Base-by-base conservation (phyloP, 2,888 invertebrate genomes). In the Argyra leucocephala region DNA sequence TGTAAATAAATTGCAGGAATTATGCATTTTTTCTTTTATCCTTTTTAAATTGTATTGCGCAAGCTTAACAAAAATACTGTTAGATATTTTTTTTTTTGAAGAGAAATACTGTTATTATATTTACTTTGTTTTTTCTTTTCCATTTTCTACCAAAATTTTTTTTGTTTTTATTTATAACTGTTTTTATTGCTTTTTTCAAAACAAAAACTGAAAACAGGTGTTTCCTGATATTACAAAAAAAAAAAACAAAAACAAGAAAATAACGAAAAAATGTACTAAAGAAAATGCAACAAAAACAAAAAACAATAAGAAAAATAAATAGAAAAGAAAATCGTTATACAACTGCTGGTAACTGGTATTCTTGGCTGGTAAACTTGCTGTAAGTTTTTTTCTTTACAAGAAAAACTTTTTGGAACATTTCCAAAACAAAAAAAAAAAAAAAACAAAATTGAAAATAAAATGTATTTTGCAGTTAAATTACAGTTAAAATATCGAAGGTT, bases 181-280 rank as follows among this genome's bases (percentile, higher is more conserved):
- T 31, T 48, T 48, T 48, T 48, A 48, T 48, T 48, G 18, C 48
- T 48, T 48, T 48, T 48, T 48, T 48, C 48, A 48, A 48, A 48
- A 48, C 48, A 48, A 48, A 48, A 48, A 48, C 48, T 15, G 18
- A 48, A 48, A 48, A 48, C 48, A 48, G 48, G 48, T 48, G 48
- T 48, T 48, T 48, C 48, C 48, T 48, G 48, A 48, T 18, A 48
- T 48, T 48, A 18, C 48, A 48, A 48, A 48, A 18, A 48, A 18
- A 18, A 48, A 48, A 18, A 18, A 31, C 18, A 48, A 18, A 48
- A 15, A 48, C 9, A n/a, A 5, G 37, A 18, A 48, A 48, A 48
- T 18, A 48, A 48, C 48, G 18, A 48, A 48, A 48, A 48, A 37
- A 5, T 18, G 18, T 7, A 10, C 31, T n/a, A 31, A 31, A 31